Base-by-base conservation (phyloP, 1,140 invertebrate genomes). In the Drosophila repletoides region DNA sequence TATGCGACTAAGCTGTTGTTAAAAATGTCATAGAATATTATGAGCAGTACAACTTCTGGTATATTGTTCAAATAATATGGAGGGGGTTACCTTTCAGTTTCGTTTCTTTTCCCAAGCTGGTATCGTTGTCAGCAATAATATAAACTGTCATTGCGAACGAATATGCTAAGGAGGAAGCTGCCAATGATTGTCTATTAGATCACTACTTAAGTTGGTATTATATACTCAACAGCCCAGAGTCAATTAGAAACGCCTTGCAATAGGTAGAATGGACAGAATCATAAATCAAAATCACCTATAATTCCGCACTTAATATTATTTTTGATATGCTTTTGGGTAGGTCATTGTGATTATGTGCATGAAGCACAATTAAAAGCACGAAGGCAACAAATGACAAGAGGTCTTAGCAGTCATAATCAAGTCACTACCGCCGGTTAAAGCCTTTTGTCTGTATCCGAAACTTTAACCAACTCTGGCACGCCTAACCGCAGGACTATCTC, bases 381-480 rank as follows among this genome's bases (percentile, higher is more conserved):
- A 83, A 83, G 73, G 69, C 73, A 84, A 53, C 69, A 70, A 83
- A 31, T 83, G 79, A 81, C 76, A 76, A 83, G 77, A 83, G 63
- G 72, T 83, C 72, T 84, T 53, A 73, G 26, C 69, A 66, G 59
- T 75, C 72, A 81, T 75, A 71, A 75, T 67, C 51, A 58, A 56
- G 68, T 41, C 43, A 58, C 70, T 76, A n/a, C n/a, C n/a, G n/a
- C n/a, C n/a, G n/a, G n/a, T n/a, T n/a, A n/a, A n/a, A n/a, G n/a
- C n/a, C n/a, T n/a, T n/a, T n/a, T n/a, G n/a, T n/a, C n/a, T n/a
- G n/a, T n/a, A n/a, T n/a, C n/a, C n/a, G n/a, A n/a, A n/a, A n/a
- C n/a, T n/a, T n/a, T n/a, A n/a, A n/a, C n/a, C n/a, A n/a, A n/a
- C n/a, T n/a, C n/a, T n/a, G n/a, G n/a, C n/a, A n/a, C n/a, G n/a